phyloP scores from a whole-genome alignment of 2,888 invertebrate species.

The Sphaerophoria rueppellii region DNA sequence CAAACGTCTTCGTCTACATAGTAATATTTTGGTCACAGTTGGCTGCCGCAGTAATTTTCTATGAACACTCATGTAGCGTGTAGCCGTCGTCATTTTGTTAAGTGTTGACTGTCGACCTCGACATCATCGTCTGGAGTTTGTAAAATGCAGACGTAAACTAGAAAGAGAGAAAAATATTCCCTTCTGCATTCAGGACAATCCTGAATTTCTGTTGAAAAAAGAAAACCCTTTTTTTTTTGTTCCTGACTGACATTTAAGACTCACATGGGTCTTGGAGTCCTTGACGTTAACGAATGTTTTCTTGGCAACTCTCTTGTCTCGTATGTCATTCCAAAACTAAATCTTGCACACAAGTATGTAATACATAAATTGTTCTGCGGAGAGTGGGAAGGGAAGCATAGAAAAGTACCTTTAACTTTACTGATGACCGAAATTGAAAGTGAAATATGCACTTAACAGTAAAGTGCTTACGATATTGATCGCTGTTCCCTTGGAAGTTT shows the following conservation, averaged over 20 bases:
- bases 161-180: constrained; percentile 30
- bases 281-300: constrained; percentile 60
- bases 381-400: constrained; percentile 4
- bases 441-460: constrained; percentile 28
- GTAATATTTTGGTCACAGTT: constrained; percentile 12
- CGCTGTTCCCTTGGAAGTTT: not conserved
- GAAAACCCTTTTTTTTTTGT: constrained; percentile 25
- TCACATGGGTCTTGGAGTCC: constrained; percentile 32
- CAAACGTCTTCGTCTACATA: not conserved
- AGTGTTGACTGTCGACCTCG: constrained; percentile 30
- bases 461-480: constrained; percentile 23
- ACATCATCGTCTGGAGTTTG: constrained; percentile 40
- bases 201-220: not conserved
- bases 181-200: constrained; percentile 38
- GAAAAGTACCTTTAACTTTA: not conserved
- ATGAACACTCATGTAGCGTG: constrained; percentile 24
- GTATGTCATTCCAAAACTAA: no score
- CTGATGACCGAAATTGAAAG: constrained; percentile 13
- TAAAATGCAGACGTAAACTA: constrained; percentile 45
- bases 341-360: not conserved
- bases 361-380: not conserved
- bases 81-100: constrained; percentile 16
- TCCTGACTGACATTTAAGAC: constrained; percentile 39
- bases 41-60: constrained; percentile 24
- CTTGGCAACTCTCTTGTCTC: constrained; percentile 4